A percentile compares a stretch with the other conserved stretches of the same genome.
Evolutionary conservation across 2,888 invertebrate species (phyloP).

Genomic region (Drosophila seclusa): DNA sequence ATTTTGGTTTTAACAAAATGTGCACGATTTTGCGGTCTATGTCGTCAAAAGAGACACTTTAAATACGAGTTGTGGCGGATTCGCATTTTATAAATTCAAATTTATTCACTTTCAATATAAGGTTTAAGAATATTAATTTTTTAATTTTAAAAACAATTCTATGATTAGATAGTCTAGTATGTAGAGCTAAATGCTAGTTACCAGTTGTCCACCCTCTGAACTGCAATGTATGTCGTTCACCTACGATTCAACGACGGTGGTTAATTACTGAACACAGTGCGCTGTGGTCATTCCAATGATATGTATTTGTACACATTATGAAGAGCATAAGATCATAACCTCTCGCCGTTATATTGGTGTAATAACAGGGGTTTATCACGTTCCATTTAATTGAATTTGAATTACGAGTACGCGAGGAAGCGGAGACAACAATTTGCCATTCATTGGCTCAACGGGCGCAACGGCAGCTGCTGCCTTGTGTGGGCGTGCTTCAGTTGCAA

Average conservation of each 20-base stretch:
- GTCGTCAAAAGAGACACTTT: too few species aligned
- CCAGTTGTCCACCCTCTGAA: neutral
- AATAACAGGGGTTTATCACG: slow-evolving; percentile 46
- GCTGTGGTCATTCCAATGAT: neutral
- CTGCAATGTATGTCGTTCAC: neutral
- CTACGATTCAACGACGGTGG: neutral
- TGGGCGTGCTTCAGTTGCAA: slow-evolving; percentile 33
- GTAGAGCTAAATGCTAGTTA: neutral
- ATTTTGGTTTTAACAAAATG: neutral
- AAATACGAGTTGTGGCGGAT: too few species aligned
- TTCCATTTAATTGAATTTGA: slow-evolving; percentile 56
- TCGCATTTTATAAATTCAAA: too few species aligned
- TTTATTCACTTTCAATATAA: too few species aligned
- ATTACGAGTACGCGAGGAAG: slow-evolving; percentile 35
- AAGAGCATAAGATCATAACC: neutral
- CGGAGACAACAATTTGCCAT: slow-evolving; percentile 33
- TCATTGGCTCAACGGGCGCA: slow-evolving; percentile 12
- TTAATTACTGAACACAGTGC: neutral
- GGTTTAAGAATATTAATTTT: too few species aligned
- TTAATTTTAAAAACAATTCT: neutral
- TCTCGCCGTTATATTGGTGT: slow-evolving; percentile 6
- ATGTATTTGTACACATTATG: slow-evolving; percentile 4
- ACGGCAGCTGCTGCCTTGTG: slow-evolving; percentile 1
- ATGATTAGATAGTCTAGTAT: neutral
- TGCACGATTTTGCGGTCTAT: too few species aligned